phyloP scores from a whole-genome alignment of 2,113 vertebrate genomes.

The Sigmodon hispidus region DNA sequence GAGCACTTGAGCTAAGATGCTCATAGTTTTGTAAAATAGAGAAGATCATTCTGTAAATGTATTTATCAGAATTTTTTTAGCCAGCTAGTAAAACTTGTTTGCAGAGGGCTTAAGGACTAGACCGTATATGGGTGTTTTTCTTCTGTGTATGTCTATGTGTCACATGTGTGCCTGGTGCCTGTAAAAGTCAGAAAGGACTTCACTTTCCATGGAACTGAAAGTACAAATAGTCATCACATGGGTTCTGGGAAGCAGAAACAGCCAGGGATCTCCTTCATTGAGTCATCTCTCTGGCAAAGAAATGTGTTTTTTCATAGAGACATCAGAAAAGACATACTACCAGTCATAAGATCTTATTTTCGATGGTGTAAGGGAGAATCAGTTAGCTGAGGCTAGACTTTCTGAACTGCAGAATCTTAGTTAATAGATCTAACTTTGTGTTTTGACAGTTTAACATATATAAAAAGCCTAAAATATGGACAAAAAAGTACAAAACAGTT shows the following conservation, averaged over 20 bases:
- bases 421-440: background rate
- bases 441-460: background rate
- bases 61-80: background rate
- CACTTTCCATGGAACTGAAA: background rate
- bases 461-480: background rate
- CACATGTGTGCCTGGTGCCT: background rate
- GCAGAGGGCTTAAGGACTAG: background rate
- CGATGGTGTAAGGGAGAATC: background rate
- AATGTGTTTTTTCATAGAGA: background rate
- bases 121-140: background rate
- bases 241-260: background rate
- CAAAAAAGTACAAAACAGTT: background rate
- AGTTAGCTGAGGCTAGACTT: background rate
- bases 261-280: background rate
- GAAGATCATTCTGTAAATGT: background rate
- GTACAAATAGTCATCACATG: no score
- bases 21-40: background rate
- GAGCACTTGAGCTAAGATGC: background rate
- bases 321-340: background rate
- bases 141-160: background rate
- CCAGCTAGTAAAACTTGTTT: background rate
- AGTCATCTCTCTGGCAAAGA: background rate
- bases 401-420: background rate
- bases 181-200: background rate
- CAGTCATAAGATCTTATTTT: background rate